Percentiles rank a stretch among this genome's conserved stretches.
Evolutionary conservation across 2,797 vertebrate species (phyloP).

Genomic region (Sus cebifrons): DNA sequence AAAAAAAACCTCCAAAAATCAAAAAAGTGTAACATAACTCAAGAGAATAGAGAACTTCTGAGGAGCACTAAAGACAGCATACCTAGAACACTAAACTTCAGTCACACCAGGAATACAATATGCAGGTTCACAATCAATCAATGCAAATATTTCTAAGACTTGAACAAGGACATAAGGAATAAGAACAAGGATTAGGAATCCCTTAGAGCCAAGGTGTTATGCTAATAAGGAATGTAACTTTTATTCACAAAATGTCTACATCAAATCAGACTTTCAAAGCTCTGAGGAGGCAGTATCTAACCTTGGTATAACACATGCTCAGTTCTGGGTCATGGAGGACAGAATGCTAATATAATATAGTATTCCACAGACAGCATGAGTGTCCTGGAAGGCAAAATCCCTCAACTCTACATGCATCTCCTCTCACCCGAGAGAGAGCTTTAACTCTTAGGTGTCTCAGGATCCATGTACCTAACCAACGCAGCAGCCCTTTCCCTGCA

Average conservation of each 20-base stretch:
- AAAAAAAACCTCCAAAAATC: too few relatives aligned
- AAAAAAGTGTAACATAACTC: background rate
- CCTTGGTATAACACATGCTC: background rate
- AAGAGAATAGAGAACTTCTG: background rate
- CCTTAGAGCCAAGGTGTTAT: conserved; percentile 4
- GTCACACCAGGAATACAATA: background rate
- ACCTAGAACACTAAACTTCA: background rate
- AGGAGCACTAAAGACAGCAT: background rate
- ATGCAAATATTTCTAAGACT: background rate
- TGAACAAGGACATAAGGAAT: background rate
- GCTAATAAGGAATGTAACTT: background rate
- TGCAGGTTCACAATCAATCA: background rate
- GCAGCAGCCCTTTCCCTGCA: background rate
- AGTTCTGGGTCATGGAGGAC: background rate
- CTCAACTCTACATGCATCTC: background rate
- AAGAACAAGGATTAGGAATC: conserved; percentile 15
- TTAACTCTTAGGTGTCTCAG: background rate
- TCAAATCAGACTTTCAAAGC: background rate
- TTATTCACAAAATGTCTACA: background rate
- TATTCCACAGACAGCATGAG: background rate
- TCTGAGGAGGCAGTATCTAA: conserved; percentile 12
- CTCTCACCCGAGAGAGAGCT: background rate
- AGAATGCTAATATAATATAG: background rate
- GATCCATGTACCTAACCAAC: background rate
- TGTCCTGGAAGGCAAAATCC: background rate